A percentile compares a stretch with the other conserved stretches of the same genome.
phyloP scores from a whole-genome alignment of 1,140 invertebrate species.

The Zaprionus vittiger region DNA sequence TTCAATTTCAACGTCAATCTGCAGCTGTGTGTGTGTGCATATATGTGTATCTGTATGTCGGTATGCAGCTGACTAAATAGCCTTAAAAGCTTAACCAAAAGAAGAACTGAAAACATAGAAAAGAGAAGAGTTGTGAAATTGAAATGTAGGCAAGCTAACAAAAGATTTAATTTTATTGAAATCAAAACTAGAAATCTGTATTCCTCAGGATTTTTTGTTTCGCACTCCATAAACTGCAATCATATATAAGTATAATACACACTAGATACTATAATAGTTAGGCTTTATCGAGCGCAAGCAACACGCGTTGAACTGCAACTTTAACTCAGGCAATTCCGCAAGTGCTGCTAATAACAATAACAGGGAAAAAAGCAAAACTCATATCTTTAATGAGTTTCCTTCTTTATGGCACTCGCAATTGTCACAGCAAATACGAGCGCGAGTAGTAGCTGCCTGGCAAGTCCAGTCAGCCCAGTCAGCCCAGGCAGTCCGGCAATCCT shows the following conservation, averaged over 20 bases:
- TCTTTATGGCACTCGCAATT: conserved; percentile 29
- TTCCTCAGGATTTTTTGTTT: background rate
- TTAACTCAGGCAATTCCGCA: conserved; percentile 15
- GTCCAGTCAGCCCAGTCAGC: conserved; percentile 1
- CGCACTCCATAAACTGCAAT: background rate
- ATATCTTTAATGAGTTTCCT: conserved; percentile 39
- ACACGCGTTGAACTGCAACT: conserved; percentile 3
- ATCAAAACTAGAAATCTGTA: background rate
- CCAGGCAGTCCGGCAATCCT: background rate
- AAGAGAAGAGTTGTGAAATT: background rate
- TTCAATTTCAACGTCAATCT: conserved; percentile 12
- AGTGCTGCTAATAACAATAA: conserved; percentile 36
- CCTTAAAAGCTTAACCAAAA: background rate
- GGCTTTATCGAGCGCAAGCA: conserved; percentile 7
- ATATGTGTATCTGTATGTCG: background rate
- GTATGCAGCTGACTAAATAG: background rate
- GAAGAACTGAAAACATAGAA: background rate
- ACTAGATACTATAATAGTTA: background rate
- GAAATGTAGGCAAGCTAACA: background rate
- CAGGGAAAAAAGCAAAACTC: conserved; percentile 2
- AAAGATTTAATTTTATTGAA: background rate
- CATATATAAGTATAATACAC: background rate
- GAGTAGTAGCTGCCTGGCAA: conserved; percentile 11
- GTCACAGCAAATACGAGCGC: conserved; percentile 21
- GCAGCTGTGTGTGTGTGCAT: background rate